Evolutionary conservation across 2,797 vertebrate species (phyloP).

Genomic region (Hydrocynus forskahlii): DNA sequence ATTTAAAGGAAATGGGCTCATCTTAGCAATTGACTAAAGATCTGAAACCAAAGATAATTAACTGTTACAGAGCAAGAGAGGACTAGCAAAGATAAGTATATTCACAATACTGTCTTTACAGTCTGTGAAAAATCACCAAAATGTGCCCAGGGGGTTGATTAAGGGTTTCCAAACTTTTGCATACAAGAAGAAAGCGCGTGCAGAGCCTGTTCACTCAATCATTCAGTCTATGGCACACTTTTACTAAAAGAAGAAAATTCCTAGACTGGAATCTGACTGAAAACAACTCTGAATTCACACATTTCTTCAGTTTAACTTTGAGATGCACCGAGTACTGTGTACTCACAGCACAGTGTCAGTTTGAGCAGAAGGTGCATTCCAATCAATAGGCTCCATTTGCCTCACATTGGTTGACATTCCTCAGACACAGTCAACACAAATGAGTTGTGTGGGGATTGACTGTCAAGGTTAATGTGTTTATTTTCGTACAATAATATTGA

Average conservation of each 20-base stretch:
- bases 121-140: too few relatives aligned
- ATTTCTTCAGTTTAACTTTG: not conserved
- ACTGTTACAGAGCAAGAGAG: too few relatives aligned
- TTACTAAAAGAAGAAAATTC: not conserved
- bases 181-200: not conserved
- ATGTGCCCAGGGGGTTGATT: too few relatives aligned
- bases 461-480: constrained; percentile 45
- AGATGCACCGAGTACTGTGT: not conserved
- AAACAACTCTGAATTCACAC: not conserved
- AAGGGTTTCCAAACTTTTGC: too few relatives aligned
- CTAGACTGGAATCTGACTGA: not conserved
- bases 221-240: not conserved
- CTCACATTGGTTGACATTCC: constrained; percentile 37
- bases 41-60: too few relatives aligned
- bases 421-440: constrained; percentile 31
- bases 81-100: too few relatives aligned
- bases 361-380: constrained; percentile 11
- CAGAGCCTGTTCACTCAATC: too few relatives aligned
- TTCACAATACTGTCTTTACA: too few relatives aligned
- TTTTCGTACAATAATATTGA: constrained; percentile 29
- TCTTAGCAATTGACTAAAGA: too few relatives aligned
- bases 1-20: too few relatives aligned
- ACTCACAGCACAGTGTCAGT: constrained; percentile 30
- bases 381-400: constrained; percentile 13
- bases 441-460: constrained; percentile 1